A percentile compares a stretch with the other conserved stretches of the same genome.
Evolutionary conservation across 2,113 vertebrate genomes (phyloP).

Genomic region (Epinephelus fuscoguttatus): DNA sequence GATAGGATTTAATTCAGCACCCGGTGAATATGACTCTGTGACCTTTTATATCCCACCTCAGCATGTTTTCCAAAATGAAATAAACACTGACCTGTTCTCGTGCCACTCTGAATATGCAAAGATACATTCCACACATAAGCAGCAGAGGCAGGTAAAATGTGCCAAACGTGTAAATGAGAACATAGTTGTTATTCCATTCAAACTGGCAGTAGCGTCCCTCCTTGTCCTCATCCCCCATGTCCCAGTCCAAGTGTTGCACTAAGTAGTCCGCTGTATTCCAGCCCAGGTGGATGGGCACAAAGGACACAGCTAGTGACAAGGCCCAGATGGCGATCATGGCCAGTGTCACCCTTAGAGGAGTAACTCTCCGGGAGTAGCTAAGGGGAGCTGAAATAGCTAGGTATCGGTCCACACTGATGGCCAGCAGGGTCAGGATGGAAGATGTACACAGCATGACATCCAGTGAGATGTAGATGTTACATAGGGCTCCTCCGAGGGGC

Average conservation of each 20-base stretch:
- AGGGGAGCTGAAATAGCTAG: slow-evolving; percentile 90
- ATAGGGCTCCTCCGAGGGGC: slow-evolving; percentile 87
- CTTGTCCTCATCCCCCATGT: slow-evolving; percentile 55
- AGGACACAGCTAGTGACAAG: slow-evolving; percentile 89
- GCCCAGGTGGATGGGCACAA: slow-evolving; percentile 93
- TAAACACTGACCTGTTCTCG: slow-evolving; percentile 84
- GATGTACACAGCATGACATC: slow-evolving; percentile 93
- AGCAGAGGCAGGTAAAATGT: slow-evolving; percentile 93
- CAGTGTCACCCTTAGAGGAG: slow-evolving; percentile 82
- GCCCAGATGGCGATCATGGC: slow-evolving; percentile 89
- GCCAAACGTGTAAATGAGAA: slow-evolving; percentile 86
- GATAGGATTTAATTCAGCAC: neutral
- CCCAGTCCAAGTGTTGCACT: slow-evolving; percentile 81
- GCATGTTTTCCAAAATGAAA: slow-evolving; percentile 11
- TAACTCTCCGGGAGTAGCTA: slow-evolving; percentile 88
- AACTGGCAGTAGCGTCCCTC: slow-evolving; percentile 85
- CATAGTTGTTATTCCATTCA: slow-evolving; percentile 89
- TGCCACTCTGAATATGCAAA: slow-evolving; percentile 91
- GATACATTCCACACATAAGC: slow-evolving; percentile 94
- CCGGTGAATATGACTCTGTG: neutral
- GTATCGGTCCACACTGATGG: slow-evolving; percentile 96
- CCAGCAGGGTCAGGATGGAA: slow-evolving; percentile 95
- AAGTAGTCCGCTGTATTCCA: slow-evolving; percentile 90
- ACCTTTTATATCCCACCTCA: neutral
- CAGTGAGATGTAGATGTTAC: slow-evolving; percentile 92